Evolutionary conservation across 2,113 vertebrate species (phyloP).

Genomic region (Epinephelus cyanopodus): DNA sequence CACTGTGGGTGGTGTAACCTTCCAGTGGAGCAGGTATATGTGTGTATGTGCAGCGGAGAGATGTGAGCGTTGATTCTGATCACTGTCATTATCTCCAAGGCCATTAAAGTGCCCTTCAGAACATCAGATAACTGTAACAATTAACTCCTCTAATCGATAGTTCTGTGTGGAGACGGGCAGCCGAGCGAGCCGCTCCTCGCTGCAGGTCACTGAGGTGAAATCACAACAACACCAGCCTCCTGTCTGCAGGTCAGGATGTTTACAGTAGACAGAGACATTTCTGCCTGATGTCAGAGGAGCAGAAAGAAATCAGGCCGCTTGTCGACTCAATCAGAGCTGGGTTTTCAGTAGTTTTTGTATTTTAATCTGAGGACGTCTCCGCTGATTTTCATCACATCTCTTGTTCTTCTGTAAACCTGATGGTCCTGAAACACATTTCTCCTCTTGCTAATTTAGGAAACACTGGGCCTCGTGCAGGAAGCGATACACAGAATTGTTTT

Average conservation of each 20-base stretch:
- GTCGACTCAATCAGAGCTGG: neutral
- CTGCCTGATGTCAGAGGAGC: neutral
- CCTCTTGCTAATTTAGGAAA: neutral
- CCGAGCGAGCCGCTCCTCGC: neutral
- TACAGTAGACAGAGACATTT: neutral
- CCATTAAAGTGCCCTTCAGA: slow-evolving; percentile 36
- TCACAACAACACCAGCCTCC: neutral
- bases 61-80: slow-evolving; percentile 16
- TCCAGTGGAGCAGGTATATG: neutral
- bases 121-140: slow-evolving; percentile 55
- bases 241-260: neutral
- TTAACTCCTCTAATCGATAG: slow-evolving; percentile 31
- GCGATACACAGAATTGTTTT: no score
- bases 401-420: neutral
- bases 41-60: neutral
- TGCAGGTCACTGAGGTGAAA: slow-evolving; percentile 22
- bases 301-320: neutral
- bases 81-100: slow-evolving; percentile 33
- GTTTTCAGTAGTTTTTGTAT: neutral
- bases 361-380: neutral
- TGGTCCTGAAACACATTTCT: neutral
- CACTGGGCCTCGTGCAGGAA: no score
- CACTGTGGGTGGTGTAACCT: neutral
- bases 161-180: neutral
- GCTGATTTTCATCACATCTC: neutral